Evolutionary conservation across 2,113 vertebrate genomes (phyloP), one percentile per base, ranked within the genome.

Genomic region (Rhea pennata): DNA sequence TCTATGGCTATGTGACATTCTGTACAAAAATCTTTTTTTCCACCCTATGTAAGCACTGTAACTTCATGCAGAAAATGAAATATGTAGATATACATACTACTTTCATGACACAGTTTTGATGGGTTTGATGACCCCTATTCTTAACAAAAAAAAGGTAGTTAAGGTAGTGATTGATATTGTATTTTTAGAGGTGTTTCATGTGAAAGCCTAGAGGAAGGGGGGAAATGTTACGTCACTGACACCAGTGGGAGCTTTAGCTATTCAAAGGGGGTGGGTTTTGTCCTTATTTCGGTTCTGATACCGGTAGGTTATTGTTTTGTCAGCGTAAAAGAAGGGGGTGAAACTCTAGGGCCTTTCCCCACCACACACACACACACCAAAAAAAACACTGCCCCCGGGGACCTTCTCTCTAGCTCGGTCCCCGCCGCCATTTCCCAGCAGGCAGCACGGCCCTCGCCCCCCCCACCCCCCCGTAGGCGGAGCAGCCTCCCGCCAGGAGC

Each of bases 401-500:
- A 44, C 22, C 5, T 29, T 10, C 19, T 15, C 39, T 15, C 21
- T 10, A 13, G 12, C 44, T 19, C 11, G 27, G 6, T n/a, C 66
- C 20, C 15, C 16, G 46, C 66, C 51, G 67, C 67, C 90, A 96
- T 94, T 80, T 76, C 24, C 17, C 24, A 19, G 10, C 23, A 62
- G 40, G n/a, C 24, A 15, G 6, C 3, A 4, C 3, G 9, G 19
- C 2, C 8, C 21, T 15, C 12, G 3, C 58, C 1, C 7, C 58
- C 2, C 42, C 14, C 33, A n/a, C n/a, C n/a, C n/a, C n/a, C 36
- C 13, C 6, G 19, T 24, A 29, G 85, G 85, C 64, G 80, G 64
- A 70, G 15, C 76, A 5, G 0, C 4, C 0, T 4, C 24, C 29
- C 16, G 5, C n/a, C 2, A 2, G 13, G 0, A 29, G 10, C 1